Evolutionary conservation across 2,797 vertebrate species (phyloP), one percentile per base, ranked within the genome.

Genomic region (Catamblyrhynchus diadema): DNA sequence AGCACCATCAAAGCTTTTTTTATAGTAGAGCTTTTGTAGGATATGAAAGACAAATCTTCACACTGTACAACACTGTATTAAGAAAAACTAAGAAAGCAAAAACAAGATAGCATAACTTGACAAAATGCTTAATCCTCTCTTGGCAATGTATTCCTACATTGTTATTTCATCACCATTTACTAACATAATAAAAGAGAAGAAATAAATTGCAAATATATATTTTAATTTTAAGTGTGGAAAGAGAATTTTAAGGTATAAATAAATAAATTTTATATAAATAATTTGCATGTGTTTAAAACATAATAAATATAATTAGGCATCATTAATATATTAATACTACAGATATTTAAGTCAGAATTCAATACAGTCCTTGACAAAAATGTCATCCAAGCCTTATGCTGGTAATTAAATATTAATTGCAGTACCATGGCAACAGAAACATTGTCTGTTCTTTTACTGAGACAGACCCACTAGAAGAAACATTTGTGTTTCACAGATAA

Each of bases 371-470:
- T 73, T 66, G 32, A 66, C 16, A 92, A 86, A 93, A 80, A 77
- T 72, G 83, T 19, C 62, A 85, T n/a, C 70, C 28, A 69, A 91
- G 48, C 51, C 79, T 54, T 81, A 64, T 6, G 53, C 56, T 64
- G 35, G 64, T 79, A 94, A 95, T 95, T 93, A 97, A 97, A 95
- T 96, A 97, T 97, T 97, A 96, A 97, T 96, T 60, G 73, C 56
- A 90, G 65, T 47, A 57, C 90, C 95, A 93, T 95, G 80, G 94
- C 85, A 97, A 97, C 94, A 1, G 94, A 94, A 94, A 93, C 83
- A 62, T 41, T 83, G 87, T 64, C 81, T 90, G 78, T 44, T 79
- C 67, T 87, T 69, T 93, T 64, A 50, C 64, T 14, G 62, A 86
- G 75, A 47, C 60, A 70, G 23, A 80, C 27, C 83, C 1, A 17